Conservation (phyloP, 1,140 invertebrate species). For the Sitophilus oryzae region DNA sequence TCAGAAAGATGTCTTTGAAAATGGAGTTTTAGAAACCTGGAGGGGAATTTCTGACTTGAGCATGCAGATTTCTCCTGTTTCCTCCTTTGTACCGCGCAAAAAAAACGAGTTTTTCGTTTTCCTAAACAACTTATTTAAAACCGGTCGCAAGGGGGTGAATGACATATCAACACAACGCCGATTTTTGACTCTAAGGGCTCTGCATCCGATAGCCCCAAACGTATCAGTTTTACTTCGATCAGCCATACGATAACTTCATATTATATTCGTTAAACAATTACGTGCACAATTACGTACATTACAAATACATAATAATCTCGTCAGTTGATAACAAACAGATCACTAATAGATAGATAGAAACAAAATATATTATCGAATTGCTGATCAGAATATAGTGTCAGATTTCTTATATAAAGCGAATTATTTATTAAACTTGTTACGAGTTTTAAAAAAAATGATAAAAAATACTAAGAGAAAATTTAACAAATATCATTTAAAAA, state of each 20-base stretch:
- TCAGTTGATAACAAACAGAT: neutral
- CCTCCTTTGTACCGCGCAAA: conserved; percentile 9
- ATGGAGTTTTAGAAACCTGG: conserved; percentile 7
- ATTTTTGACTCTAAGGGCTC: conserved; percentile 23
- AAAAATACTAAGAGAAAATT: too few relatives aligned
- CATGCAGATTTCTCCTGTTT: conserved; percentile 13
- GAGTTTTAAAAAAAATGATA: conserved; percentile 7
- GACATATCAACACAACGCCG: conserved; percentile 40
- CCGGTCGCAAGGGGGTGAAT: conserved; percentile 20
- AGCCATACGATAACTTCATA: conserved; percentile 2
- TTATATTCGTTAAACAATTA: too few relatives aligned
- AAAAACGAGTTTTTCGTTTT: neutral
- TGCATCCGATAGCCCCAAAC: conserved; percentile 20
- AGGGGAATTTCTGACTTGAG: neutral
- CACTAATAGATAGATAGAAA: neutral
- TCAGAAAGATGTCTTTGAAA: conserved; percentile 14
- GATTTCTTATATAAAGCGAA: conserved; percentile 17
- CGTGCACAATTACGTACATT: too few relatives aligned
- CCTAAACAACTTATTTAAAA: conserved; percentile 15
- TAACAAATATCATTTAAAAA: too few relatives aligned
- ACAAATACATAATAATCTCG: neutral
- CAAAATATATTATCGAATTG: conserved; percentile 3
- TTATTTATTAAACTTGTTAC: conserved; percentile 12
- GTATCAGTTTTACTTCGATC: conserved; percentile 8
- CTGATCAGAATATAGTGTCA: conserved; percentile 16